These are phyloP conservation scores for Leptinotarsa juncta DNA, from an alignment of 2,888 invertebrate species.

Conservation along the genomic window DNA sequence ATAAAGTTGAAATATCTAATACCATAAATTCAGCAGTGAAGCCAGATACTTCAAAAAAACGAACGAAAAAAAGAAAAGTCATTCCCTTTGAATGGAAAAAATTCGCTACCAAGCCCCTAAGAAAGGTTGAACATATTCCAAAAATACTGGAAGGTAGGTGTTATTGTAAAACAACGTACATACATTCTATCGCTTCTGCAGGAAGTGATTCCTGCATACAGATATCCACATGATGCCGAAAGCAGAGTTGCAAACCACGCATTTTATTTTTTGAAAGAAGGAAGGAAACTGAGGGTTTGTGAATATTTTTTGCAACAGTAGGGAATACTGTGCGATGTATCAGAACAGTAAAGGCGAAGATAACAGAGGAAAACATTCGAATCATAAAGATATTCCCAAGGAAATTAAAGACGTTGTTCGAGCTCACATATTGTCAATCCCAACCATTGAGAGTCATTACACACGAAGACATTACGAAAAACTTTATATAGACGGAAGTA, in stretches of 20 bases:
- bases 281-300: constrained; percentile 24
- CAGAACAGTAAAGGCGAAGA: constrained; percentile 22
- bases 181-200: constrained; percentile 29
- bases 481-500: constrained; percentile 35
- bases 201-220: constrained; percentile 27
- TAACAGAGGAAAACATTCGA: too few species aligned
- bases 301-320: constrained; percentile 25
- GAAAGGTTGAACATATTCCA: constrained; percentile 30
- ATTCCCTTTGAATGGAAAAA: constrained; percentile 19
- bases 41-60: too few species aligned
- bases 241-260: too few species aligned
- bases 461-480: constrained; percentile 34
- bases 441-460: constrained; percentile 39
- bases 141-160: constrained; percentile 30
- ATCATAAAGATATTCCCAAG: too few species aligned
- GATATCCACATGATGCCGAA: not conserved
- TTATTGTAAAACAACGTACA: constrained; percentile 23
- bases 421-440: too few species aligned
- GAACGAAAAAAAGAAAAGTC: constrained; percentile 20
- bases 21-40: too few species aligned
- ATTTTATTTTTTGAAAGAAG: too few species aligned
- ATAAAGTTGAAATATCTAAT: too few species aligned
- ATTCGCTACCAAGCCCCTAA: not conserved
- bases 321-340: constrained; percentile 33
- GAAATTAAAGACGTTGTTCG: too few species aligned